Base-by-base conservation (phyloP, 1,140 invertebrate species). In the Hesperophylax magnus region DNA sequence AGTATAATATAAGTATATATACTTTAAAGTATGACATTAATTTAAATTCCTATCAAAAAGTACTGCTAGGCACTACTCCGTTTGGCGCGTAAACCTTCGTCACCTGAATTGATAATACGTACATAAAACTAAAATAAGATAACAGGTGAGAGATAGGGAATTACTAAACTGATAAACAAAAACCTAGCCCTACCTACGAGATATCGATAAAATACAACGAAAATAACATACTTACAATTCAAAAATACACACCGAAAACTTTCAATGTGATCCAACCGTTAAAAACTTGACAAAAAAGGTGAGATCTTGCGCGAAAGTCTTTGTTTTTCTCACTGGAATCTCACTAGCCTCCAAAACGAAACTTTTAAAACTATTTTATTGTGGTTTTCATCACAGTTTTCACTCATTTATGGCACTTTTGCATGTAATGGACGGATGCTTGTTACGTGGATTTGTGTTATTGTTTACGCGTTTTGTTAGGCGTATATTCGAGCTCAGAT, bases 241-340 rank as follows among this genome's bases (percentile, higher is more conserved):
- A 4, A 24, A 65, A 67, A 67, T 22, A 5, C 14, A 8, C 17
- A 67, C 2, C 27, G 1, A 67, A 22, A 27, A 67, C 31, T 67
- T 31, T 39, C 63, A 39, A 31, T 67, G 22, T 27, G 22, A 11
- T 31, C 22, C 31, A 67, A 39, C 24, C 24, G 17, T 17, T 27
- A 27, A 65, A 65, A 65, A 65, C 61, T 18, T 22, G 6, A 9
- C 18, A 22, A 22, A 61, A 61, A 61, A 22, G 58, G 58, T 4
- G 11, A 17, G 31, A 47, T 47, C 39, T 47, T 14, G 39, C 11
- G 39, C 39, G 11, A 14, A 47, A 47, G 2, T 3, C 39, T 47
- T 31, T n/a, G 31, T 24, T 71, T 71, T 53, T 71, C 67, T 18
- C n/a, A 52, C 39, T 52, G 22, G 67, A 71, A 20, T 53, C 67